phyloP scores from a whole-genome alignment of 2,888 invertebrate species.

The Leptopterna dolabrata region DNA sequence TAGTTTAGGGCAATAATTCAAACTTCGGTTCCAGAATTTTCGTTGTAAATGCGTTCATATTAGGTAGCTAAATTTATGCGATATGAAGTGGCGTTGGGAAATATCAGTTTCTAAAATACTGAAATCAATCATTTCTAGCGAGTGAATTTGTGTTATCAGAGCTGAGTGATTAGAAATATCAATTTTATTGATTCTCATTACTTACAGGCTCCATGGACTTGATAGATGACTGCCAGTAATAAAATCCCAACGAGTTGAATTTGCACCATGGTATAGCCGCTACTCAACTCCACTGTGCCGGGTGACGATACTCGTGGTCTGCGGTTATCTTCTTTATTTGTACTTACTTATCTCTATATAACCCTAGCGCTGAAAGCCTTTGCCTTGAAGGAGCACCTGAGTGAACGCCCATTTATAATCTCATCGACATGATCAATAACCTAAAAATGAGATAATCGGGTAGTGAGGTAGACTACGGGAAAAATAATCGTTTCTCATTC shows the following conservation, averaged over 20 bases:
- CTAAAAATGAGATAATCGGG: neutral
- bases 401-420: conserved; percentile 37
- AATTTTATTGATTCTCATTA: neutral
- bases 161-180: too few relatives aligned
- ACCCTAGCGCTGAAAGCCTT: conserved; percentile 25
- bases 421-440: conserved; percentile 21
- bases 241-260: neutral
- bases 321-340: conserved; percentile 40
- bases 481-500: neutral
- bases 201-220: neutral
- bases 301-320: neutral
- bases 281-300: neutral
- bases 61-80: too few relatives aligned
- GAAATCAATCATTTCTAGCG: too few relatives aligned
- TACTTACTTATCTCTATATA: conserved; percentile 32
- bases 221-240: neutral
- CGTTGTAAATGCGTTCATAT: too few relatives aligned
- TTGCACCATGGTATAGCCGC: neutral
- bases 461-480: neutral
- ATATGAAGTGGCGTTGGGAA: too few relatives aligned
- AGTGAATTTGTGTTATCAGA: too few relatives aligned
- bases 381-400: conserved; percentile 32
- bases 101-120: too few relatives aligned
- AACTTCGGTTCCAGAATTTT: too few relatives aligned
- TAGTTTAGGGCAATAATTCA: too few relatives aligned